phyloP scores from a whole-genome alignment of 2,113 vertebrate genomes.

The Mormyrus lacerda region DNA sequence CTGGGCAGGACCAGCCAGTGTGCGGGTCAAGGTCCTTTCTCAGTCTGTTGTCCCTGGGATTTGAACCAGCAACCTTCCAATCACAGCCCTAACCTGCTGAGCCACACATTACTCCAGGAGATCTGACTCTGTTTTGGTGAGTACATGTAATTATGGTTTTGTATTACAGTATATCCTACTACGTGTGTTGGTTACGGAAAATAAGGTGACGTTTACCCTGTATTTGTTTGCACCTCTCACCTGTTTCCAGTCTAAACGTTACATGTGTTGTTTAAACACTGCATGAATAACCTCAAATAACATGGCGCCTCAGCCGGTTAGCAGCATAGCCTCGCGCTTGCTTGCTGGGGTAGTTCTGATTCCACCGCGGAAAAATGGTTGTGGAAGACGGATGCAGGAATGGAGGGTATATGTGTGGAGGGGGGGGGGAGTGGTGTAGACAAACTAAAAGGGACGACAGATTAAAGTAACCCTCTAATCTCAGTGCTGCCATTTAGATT shows the following conservation, averaged over 20 bases:
- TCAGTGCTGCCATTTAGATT: neutral
- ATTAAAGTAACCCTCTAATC: neutral
- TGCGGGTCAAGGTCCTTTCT: neutral
- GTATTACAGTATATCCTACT: neutral
- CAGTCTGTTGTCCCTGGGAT: neutral
- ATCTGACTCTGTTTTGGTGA: neutral
- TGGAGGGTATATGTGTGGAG: too few relatives aligned
- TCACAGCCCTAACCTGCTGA: neutral
- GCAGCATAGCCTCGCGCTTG: neutral
- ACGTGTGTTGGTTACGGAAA: neutral
- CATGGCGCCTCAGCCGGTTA: neutral
- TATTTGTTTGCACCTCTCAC: neutral
- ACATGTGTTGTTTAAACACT: neutral
- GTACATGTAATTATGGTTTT: neutral
- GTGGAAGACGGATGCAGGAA: too few relatives aligned
- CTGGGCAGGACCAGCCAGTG: neutral
- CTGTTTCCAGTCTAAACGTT: neutral
- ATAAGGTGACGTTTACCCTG: neutral
- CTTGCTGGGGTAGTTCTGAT: neutral
- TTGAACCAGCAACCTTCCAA: neutral
- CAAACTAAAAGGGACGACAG: neutral
- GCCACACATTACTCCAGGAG: neutral
- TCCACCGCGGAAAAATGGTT: too few relatives aligned
- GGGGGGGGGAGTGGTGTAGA: neutral
- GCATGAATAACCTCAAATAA: neutral